These are phyloP conservation scores for Anaspis maculata DNA, from an alignment of 2,888 invertebrate species.

Conservation along the genomic window DNA sequence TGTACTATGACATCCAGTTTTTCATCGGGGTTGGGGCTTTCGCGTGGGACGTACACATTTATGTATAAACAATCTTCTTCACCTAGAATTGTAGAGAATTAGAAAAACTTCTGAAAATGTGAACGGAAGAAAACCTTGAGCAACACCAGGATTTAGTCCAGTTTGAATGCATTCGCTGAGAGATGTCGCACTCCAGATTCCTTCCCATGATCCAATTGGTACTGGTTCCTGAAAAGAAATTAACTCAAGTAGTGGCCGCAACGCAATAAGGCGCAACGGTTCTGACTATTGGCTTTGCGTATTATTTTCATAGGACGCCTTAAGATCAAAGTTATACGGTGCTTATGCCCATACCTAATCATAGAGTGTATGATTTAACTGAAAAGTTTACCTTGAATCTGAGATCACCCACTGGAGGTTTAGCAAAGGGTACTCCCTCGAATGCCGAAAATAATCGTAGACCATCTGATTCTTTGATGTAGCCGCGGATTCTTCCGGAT, in stretches of 20 bases:
- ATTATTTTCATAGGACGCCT: too few species aligned
- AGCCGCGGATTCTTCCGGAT: slow-evolving; percentile 18
- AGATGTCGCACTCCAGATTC: slow-evolving; percentile 58
- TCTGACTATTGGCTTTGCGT: too few species aligned
- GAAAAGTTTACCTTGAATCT: slow-evolving; percentile 13
- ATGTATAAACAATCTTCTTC: slow-evolving; percentile 55
- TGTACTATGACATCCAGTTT: slow-evolving; percentile 50
- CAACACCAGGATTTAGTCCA: too few species aligned
- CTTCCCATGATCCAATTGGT: slow-evolving; percentile 52
- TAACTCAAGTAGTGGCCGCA: neutral
- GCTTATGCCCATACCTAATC: too few species aligned
- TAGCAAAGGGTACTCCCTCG: slow-evolving; percentile 21
- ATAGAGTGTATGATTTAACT: too few species aligned
- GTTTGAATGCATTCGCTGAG: slow-evolving; percentile 38
- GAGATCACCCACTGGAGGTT: slow-evolving; percentile 17
- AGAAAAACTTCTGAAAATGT: too few species aligned
- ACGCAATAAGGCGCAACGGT: too few species aligned
- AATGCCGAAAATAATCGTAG: slow-evolving; percentile 12
- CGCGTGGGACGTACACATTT: slow-evolving; percentile 50
- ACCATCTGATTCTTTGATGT: slow-evolving; percentile 21
- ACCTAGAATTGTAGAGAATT: slow-evolving; percentile 30
- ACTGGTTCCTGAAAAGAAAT: slow-evolving; percentile 44
- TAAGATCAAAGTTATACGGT: too few species aligned
- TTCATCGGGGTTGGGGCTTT: slow-evolving; percentile 11
- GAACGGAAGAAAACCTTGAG: too few species aligned